Conservation (phyloP, 2,113 vertebrate genomes). For the Hypanus sabinus region DNA sequence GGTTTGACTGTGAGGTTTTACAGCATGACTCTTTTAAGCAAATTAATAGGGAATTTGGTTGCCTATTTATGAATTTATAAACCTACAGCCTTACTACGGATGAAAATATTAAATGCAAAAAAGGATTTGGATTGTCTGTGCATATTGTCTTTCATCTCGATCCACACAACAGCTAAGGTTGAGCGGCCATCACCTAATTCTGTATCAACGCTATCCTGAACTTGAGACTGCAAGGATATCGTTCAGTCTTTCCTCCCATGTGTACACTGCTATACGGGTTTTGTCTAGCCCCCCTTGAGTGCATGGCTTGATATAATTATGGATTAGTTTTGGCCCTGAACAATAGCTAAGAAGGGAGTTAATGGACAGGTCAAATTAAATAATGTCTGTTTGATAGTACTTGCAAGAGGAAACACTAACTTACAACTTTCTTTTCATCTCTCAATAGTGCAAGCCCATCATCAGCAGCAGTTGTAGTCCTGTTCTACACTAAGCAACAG, state of each 20-base stretch:
- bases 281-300: neutral
- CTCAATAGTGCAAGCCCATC: conserved; percentile 87
- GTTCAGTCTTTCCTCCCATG: neutral
- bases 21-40: neutral
- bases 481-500: conserved; percentile 74
- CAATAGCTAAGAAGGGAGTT: neutral
- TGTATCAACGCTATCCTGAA: neutral
- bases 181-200: neutral
- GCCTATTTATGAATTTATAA: neutral
- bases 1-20: neutral
- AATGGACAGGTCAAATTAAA: neutral
- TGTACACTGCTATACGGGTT: neutral
- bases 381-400: neutral
- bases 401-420: neutral
- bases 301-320: neutral
- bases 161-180: neutral
- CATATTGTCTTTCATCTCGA: neutral
- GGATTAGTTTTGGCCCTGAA: neutral
- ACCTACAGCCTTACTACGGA: neutral
- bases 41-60: neutral
- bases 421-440: conserved; percentile 41
- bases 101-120: neutral
- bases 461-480: conserved; percentile 97
- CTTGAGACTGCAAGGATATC: neutral
- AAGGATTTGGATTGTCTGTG: neutral